These are phyloP conservation scores for Drosophila busckii DNA, from an alignment of 1,140 invertebrate genomes.

Conservation along the genomic window DNA sequence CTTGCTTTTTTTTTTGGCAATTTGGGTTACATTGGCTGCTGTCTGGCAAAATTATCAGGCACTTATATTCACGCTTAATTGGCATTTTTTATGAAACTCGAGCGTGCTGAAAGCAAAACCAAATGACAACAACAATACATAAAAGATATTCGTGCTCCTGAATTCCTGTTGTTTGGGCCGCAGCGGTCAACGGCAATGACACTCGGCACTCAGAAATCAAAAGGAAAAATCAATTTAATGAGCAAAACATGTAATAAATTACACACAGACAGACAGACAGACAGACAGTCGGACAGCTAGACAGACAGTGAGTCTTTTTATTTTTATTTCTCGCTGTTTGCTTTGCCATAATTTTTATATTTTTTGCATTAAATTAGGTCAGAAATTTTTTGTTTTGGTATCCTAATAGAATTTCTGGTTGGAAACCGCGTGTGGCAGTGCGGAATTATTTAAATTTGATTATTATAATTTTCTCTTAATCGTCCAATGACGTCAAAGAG, in stretches of 20 bases:
- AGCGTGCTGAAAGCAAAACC: constrained; percentile 66
- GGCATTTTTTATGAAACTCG: constrained; percentile 77
- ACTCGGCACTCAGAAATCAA: constrained; percentile 77
- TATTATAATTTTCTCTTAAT: constrained; percentile 55
- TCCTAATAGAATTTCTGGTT: constrained; percentile 9
- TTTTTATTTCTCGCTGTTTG: constrained; percentile 9
- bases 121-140: constrained; percentile 17
- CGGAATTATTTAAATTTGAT: constrained; percentile 40
- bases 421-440: constrained; percentile 34
- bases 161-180: constrained; percentile 36
- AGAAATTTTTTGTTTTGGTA: constrained; percentile 20
- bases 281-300: constrained; percentile 38
- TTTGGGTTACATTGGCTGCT: constrained; percentile 74
- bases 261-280: constrained; percentile 48
- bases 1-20: constrained; percentile 54
- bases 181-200: constrained; percentile 55
- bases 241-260: constrained; percentile 77
- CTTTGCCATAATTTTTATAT: constrained; percentile 36
- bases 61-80: constrained; percentile 79
- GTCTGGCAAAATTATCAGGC: constrained; percentile 78
- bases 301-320: constrained; percentile 12
- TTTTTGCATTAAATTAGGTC: constrained; percentile 54
- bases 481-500: constrained; percentile 44
- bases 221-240: constrained; percentile 77
- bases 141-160: constrained; percentile 58